Evolutionary conservation across 2,888 invertebrate species (phyloP), one percentile per base, ranked within the genome.

Genomic region (Nebria salina): DNA sequence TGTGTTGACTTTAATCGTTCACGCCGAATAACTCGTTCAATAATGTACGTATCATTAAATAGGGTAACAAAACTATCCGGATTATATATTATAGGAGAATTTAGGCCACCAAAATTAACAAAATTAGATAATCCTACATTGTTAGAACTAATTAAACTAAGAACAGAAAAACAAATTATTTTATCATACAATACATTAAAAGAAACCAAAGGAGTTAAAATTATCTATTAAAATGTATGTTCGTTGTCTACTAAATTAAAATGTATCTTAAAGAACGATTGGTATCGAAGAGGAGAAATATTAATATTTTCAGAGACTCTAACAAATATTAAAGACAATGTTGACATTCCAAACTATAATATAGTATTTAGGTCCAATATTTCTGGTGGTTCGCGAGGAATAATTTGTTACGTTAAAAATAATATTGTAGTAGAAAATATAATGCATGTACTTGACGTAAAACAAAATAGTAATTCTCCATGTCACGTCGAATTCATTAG

Each of bases 131-230:
- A 72, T 83, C 81, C 43, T 6, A 43, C 43, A 8, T 43, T 43
- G 9, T 43, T 43, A 43, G 43, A 43, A 43, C 87, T 84, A 73
- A 87, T 87, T 75, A 43, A 54, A 15, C 64, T 79, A 54, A 79
- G 66, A 76, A 15, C 25, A 13, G 54, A 20, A 20, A 20, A 20
- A 20, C 20, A 20, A 20, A 20, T 20, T 20, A 20, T 20, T 20
- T 20, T 20, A 20, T 20, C 20, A 20, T 20, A 20, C 20, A 20
- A 20, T 20, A 20, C 20, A 20, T 20, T 20, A 20, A 20, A 20
- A 20, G 20, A 20, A 20, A 20, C 20, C 20, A 20, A 20, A 20
- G 20, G 20, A 20, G 20, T 20, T 20, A 20, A 20, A 20, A 20
- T 20, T 20, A 20, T 20, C 20, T 20, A 20, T 20, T 1, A 20